Evolutionary conservation across 2,888 invertebrate species (phyloP).

Genomic region (Venustoraphidia nigricollis): DNA sequence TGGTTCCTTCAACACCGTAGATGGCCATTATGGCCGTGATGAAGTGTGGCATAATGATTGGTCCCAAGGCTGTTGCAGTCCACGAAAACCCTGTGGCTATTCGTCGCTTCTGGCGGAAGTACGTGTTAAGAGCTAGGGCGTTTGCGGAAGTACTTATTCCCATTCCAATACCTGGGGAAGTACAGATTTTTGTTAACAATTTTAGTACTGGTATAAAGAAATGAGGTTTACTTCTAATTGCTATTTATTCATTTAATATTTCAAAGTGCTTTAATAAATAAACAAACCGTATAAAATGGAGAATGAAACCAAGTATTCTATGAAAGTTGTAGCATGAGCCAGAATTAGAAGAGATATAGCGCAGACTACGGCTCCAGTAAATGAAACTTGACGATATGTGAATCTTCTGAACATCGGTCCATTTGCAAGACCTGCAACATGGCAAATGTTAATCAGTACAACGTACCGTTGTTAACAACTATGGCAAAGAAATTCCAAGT

Average conservation of each 20-base stretch:
- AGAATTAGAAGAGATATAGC: conserved; percentile 42
- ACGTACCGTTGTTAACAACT: no score
- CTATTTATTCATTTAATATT: neutral
- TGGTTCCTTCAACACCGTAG: conserved; percentile 49
- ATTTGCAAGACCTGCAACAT: conserved; percentile 45
- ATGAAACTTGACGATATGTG: conserved; percentile 49
- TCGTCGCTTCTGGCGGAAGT: conserved; percentile 52
- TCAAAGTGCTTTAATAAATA: no score
- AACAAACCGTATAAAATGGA: conserved; percentile 53
- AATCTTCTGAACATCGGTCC: conserved; percentile 54
- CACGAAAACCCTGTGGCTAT: conserved; percentile 56
- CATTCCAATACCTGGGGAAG: conserved; percentile 39
- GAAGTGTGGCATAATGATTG: conserved; percentile 55
- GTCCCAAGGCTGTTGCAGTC: conserved; percentile 56
- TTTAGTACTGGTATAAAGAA: neutral
- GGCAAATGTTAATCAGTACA: conserved; percentile 1
- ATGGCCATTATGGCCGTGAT: conserved; percentile 43
- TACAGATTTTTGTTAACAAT: no score
- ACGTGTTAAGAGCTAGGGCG: conserved; percentile 55
- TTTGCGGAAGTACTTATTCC: conserved; percentile 54
- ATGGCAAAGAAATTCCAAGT: no score
- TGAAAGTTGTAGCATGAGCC: conserved; percentile 45
- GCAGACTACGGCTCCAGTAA: conserved; percentile 42
- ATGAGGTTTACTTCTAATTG: neutral
- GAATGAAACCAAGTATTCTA: conserved; percentile 44